Evolutionary conservation across 64 coral and sea anemone species (phyloP), one percentile per base, ranked within the genome.

Genomic region (Stylophora pistillata): DNA sequence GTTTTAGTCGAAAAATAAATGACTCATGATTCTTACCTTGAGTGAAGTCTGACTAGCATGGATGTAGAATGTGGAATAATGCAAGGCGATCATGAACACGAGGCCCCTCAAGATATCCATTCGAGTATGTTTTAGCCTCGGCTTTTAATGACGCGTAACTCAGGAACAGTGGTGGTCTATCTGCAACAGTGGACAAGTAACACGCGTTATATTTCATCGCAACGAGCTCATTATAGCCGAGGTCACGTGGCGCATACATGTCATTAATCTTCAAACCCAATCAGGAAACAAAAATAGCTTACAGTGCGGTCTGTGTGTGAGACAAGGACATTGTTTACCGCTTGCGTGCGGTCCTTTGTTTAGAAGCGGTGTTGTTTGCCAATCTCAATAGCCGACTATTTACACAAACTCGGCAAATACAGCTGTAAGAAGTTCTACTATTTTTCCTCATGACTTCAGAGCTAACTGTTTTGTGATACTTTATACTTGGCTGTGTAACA

Each of bases 151-250:
- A 47, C 37, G 37, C 7, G 37, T 47, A 4, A 47, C 37, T 47
- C 37, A 47, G 37, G 77, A 68, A 12, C 61, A 69, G 34, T 62
- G 62, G 25, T 53, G 80, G 33, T 54, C 30, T 3, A 54, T 70
- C 80, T 84, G 80, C 80, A 84, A 84, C 80, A 53, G 62, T 53
- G 21, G 53, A 70, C 32, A 84, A 65, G 62, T 68, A 69, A 84
- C 77, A 25, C 61, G 62, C 61, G 60, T 84, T 84, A 66, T 65
- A 84, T 69, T 53, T 33, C 9, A 30, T 63, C 29, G 26, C 34
- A 37, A 13, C 32, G 25, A 15, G 59, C 28, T 33, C 26, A 47
- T 79, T 25, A 84, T 25, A 25, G 80, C 15, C 26, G 26, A 28
- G 23, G 61, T 84, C 80, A 84, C 80, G 80, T 84, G 80, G 21